Evolutionary conservation across 2,888 invertebrate genomes (phyloP).

Genomic region (Idaea aversata): DNA sequence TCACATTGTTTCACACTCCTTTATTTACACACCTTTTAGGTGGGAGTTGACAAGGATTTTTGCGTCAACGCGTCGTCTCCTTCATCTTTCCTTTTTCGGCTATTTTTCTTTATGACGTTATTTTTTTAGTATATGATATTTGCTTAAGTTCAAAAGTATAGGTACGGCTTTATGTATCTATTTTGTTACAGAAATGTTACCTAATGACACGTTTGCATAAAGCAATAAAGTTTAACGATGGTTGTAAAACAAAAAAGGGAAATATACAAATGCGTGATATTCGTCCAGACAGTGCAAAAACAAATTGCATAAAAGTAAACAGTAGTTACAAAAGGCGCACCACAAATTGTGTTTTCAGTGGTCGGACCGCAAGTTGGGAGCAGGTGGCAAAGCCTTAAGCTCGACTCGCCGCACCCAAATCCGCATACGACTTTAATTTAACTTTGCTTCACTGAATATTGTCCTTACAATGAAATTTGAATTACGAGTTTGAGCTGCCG

Average conservation of each 20-base stretch:
- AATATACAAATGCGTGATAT: conserved; percentile 15
- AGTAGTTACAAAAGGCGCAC: conserved; percentile 59
- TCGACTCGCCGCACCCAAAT: conserved; percentile 61
- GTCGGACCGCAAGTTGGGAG: conserved; percentile 45
- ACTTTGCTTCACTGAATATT: conserved; percentile 71
- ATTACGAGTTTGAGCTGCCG: conserved; percentile 29
- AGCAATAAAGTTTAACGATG: not conserved
- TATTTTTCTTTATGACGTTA: not conserved
- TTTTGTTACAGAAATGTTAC: not conserved
- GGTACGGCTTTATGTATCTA: not conserved
- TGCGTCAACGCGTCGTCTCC: conserved; percentile 34
- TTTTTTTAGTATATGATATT: not conserved
- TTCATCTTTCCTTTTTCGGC: conserved; percentile 7
- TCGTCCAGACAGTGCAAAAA: conserved; percentile 42
- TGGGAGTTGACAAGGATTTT: conserved; percentile 28
- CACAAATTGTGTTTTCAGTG: conserved; percentile 72
- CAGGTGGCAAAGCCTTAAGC: conserved; percentile 70
- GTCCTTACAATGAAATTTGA: conserved; percentile 66
- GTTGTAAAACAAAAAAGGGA: conserved; percentile 2
- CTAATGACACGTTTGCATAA: not conserved
- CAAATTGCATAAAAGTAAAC: conserved; percentile 68
- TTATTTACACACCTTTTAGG: conserved; percentile 66
- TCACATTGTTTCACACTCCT: conserved; percentile 63
- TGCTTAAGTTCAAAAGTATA: not conserved
- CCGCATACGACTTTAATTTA: conserved; percentile 76